Evolutionary conservation across 2,797 vertebrate genomes (phyloP), one percentile per base, ranked within the genome.

Genomic region (Furcifer pardalis): DNA sequence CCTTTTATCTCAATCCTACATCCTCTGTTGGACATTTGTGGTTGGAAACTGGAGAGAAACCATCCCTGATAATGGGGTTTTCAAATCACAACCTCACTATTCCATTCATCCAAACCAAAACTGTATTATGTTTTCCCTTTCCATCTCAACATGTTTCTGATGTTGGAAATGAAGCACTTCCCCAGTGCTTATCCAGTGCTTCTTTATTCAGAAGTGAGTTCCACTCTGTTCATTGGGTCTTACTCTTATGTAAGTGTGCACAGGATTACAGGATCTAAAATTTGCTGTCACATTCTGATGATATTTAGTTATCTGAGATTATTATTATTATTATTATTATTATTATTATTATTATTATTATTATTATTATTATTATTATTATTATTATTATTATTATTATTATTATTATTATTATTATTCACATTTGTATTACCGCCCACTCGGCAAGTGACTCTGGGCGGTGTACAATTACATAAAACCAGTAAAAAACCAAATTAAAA

Each of bases 51-150:
- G 83, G 73, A 84, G 86, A 88, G 87, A 91, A 93, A 92, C 71
- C 83, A 86, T 84, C 12, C 23, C 42, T 0, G 23, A 12, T 93
- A 81, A 52, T 90, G 77, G 79, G 79, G 90, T 92, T 89, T 94
- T 87, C 83, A 94, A 92, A 94, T 93, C 87, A 90, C 84, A 93
- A 88, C 87, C 77, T 87, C 81, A 88, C 71, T 88, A 52, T 79
- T 89, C 86, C 86, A 91, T 75, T 68, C 82, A 88, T 91, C 91
- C 85, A 92, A 92, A 90, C 94, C 90, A 91, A 92, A 93, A 92
- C 90, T 88, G 83, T 90, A 91, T 89, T 84, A 90, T 44, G 80
- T 81, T 86, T 62, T 23, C n/a, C 86, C 89, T 87, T 92, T 93
- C 84, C 82, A 37, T 62, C 84, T 62, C n/a, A 92, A 90, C 90